Percentiles rank a stretch among this genome's conserved stretches.
Conservation (phyloP, 2,797 vertebrate genomes). For the Xenops minutus region DNA sequence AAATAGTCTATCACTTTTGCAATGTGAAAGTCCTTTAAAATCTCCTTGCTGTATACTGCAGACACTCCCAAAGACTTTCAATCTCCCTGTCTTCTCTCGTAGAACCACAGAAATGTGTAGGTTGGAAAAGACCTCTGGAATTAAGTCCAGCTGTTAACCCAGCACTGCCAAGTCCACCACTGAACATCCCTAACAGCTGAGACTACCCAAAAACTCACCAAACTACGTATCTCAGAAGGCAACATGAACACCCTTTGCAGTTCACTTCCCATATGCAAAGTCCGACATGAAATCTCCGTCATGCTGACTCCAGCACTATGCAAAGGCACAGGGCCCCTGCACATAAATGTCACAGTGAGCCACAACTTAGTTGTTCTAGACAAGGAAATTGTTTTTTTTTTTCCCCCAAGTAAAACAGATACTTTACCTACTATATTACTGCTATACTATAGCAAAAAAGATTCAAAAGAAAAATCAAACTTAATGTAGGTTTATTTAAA, state of each 20-base stretch:
- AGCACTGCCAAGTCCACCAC: neutral
- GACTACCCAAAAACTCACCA: neutral
- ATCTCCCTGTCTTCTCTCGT: neutral
- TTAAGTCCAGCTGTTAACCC: neutral
- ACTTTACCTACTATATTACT: neutral
- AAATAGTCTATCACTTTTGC: neutral
- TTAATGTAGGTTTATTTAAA: neutral
- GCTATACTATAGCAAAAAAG: neutral
- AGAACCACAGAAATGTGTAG: neutral
- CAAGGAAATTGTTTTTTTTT: neutral
- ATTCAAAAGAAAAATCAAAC: neutral
- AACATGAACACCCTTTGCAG: neutral
- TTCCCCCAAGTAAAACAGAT: neutral
- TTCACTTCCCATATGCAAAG: neutral
- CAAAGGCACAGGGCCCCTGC: neutral
- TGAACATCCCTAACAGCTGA: neutral
- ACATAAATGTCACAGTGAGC: neutral
- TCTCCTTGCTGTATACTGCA: neutral
- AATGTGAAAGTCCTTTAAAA: neutral
- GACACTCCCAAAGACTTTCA: neutral
- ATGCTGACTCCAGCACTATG: fast-evolving
- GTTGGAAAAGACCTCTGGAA: neutral
- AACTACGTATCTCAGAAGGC: neutral
- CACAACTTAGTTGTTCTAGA: neutral
- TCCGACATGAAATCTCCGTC: neutral